Evolutionary conservation across 2,113 vertebrate species (phyloP).

Genomic region (Phalacrocorax carbo): DNA sequence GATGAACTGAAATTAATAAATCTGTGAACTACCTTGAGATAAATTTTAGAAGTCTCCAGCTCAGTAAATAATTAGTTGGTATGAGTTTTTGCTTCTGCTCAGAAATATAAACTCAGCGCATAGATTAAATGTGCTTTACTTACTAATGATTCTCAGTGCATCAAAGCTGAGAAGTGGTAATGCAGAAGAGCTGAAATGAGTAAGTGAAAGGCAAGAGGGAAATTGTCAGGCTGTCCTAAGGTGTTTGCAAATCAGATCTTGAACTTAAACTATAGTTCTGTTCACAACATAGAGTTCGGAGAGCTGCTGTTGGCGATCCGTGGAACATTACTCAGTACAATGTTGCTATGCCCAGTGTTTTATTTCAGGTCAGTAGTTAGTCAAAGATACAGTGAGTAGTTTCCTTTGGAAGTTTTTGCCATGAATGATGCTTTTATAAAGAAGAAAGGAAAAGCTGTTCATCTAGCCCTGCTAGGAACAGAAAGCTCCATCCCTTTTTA

Average conservation of each 20-base stretch:
- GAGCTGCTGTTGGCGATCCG: neutral
- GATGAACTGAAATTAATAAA: slow-evolving; percentile 51
- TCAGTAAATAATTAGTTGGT: slow-evolving; percentile 20
- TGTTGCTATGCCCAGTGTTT: neutral
- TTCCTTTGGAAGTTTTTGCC: neutral
- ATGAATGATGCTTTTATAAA: neutral
- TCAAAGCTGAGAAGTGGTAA: neutral
- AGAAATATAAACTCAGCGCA: slow-evolving; percentile 18
- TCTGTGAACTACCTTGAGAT: neutral
- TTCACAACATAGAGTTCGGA: neutral
- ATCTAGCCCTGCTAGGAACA: neutral
- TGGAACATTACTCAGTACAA: neutral
- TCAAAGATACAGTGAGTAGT: neutral
- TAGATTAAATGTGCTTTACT: neutral
- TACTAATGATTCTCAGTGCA: neutral
- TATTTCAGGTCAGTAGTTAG: neutral
- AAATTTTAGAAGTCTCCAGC: neutral
- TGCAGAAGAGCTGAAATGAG: neutral
- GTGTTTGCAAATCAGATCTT: neutral
- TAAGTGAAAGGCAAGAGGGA: neutral
- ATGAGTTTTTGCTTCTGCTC: neutral
- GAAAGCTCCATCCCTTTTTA: neutral
- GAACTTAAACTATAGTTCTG: neutral
- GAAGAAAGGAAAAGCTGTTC: neutral
- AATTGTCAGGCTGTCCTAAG: neutral